Percentiles rank a stretch among this genome's conserved stretches.
Evolutionary conservation across 2,113 vertebrate genomes (phyloP).

Genomic region (Thinocorus orbignyianus): DNA sequence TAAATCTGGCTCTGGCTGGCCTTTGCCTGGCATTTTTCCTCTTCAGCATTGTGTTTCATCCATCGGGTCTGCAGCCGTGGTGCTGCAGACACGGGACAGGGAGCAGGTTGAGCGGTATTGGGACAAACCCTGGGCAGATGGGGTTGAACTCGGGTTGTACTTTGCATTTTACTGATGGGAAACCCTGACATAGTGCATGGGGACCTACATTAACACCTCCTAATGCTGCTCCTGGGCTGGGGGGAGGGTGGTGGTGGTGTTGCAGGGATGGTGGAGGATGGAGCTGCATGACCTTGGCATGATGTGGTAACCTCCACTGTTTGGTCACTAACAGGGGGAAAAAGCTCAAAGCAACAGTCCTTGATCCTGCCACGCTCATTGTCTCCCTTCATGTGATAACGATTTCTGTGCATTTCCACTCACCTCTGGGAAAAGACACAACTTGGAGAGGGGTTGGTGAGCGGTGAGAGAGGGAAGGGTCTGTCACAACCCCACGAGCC

Average conservation of each 20-base stretch:
- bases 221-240: neutral
- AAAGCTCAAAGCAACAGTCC: neutral
- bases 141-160: rapidly evolving
- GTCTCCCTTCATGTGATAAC: rapidly evolving
- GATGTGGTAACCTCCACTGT: neutral
- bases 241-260: too few species aligned
- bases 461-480: neutral
- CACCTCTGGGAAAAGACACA: neutral
- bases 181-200: neutral
- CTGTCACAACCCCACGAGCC: neutral
- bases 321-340: neutral
- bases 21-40: neutral
- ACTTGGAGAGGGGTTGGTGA: rapidly evolving
- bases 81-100: rapidly evolving
- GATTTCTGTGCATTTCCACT: neutral
- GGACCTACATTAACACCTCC: neutral
- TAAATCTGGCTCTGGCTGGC: neutral
- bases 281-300: neutral
- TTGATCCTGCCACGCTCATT: neutral
- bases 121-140: neutral
- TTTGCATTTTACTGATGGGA: neutral
- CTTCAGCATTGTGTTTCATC: rapidly evolving
- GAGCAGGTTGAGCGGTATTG: neutral
- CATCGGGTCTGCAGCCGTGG: rapidly evolving
- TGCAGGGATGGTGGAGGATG: neutral